A percentile compares a stretch with the other conserved stretches of the same genome.
These are phyloP conservation scores for Spea bombifrons DNA, from an alignment of 2,113 vertebrate species.

Conservation along the genomic window DNA sequence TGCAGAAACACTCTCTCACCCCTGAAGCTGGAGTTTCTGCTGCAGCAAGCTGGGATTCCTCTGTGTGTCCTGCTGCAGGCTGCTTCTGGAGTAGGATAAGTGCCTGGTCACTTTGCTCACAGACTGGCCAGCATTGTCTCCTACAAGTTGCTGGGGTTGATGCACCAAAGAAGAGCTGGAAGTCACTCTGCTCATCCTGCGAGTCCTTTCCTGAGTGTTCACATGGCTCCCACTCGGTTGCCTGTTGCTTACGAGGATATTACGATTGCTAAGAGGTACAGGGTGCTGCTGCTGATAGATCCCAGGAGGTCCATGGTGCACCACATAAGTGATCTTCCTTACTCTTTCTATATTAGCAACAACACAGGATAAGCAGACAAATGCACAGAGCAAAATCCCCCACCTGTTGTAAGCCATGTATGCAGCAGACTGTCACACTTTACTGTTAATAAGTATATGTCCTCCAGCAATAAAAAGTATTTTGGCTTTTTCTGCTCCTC, in stretches of 20 bases:
- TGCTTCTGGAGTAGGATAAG: conserved; percentile 48
- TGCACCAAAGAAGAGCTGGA: conserved; percentile 56
- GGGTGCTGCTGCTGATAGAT: conserved; percentile 59
- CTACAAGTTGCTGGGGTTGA: conserved; percentile 48
- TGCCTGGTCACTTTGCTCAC: conserved; percentile 62
- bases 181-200: conserved; percentile 72
- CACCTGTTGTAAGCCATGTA: conserved; percentile 73
- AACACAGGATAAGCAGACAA: conserved; percentile 54
- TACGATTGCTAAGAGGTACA: conserved; percentile 61
- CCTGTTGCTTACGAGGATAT: conserved; percentile 49
- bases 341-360: conserved; percentile 32
- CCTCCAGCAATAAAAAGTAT: background rate
- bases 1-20: conserved; percentile 50
- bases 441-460: background rate
- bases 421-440: background rate
- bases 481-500: background rate
- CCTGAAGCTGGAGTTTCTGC: conserved; percentile 69
- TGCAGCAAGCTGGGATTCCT: conserved; percentile 58
- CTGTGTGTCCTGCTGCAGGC: conserved; percentile 51
- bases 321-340: conserved; percentile 76
- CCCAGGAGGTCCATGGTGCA: conserved; percentile 73
- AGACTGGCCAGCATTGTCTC: conserved; percentile 50
- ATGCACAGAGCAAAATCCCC: conserved; percentile 70
- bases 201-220: conserved; percentile 71
- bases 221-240: background rate